Conservation (phyloP, 2,888 invertebrate genomes). For the Diogma glabrata region DNA sequence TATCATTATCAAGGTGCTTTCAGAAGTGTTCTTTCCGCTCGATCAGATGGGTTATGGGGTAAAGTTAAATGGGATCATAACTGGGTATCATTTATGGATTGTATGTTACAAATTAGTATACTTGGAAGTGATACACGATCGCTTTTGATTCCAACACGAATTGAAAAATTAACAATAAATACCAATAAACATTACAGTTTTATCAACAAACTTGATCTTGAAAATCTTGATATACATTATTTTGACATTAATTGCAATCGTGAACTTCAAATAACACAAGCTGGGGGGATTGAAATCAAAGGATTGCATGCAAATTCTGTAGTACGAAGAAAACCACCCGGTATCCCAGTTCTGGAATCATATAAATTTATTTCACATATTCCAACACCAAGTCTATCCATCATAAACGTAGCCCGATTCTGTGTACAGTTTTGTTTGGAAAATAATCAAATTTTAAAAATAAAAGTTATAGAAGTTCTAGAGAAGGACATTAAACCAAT, state of each 20-base stretch:
- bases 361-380: conserved; percentile 59
- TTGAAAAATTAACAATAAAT: conserved; percentile 57
- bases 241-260: conserved; percentile 30
- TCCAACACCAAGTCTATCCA: conserved; percentile 23
- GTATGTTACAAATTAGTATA: conserved; percentile 74
- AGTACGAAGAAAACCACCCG: conserved; percentile 51
- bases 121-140: conserved; percentile 55
- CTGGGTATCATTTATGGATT: conserved; percentile 84
- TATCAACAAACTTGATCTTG: conserved; percentile 35
- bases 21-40: conserved; percentile 27
- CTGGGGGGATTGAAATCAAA: conserved; percentile 66
- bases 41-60: conserved; percentile 31
- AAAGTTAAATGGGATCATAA: conserved; percentile 58
- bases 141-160: conserved; percentile 63
- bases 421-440: conserved; percentile 62
- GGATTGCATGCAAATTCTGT: conserved; percentile 69
- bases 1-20: conserved; percentile 44
- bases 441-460: conserved; percentile 50
- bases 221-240: conserved; percentile 21
- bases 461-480: conserved; percentile 47
- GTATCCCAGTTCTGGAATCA: conserved; percentile 65
- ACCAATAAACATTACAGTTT: conserved; percentile 51
- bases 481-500: conserved; percentile 39
- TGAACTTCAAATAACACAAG: conserved; percentile 36
- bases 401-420: conserved; percentile 43